Conservation (phyloP, 2,113 vertebrate species). For the Archocentrus centrarchus region DNA sequence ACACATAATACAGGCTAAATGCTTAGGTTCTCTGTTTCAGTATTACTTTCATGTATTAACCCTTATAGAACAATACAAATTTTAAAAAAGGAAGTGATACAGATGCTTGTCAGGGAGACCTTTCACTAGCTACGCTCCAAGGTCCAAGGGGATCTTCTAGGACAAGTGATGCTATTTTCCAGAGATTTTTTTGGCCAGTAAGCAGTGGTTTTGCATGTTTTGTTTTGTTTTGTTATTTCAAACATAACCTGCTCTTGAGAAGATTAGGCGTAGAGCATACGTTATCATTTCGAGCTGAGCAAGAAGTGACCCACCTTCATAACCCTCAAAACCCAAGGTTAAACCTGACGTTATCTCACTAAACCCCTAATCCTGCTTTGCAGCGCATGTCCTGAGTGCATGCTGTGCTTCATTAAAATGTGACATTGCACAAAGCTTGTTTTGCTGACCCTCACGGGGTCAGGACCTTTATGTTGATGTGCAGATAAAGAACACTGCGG, state of each 20-base stretch:
- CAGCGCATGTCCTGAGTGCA: neutral
- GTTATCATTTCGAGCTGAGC: neutral
- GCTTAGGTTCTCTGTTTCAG: neutral
- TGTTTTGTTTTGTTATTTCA: neutral
- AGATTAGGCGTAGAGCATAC: neutral
- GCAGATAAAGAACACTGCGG: neutral
- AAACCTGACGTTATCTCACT: neutral
- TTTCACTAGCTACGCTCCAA: fast-evolving
- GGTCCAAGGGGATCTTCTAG: neutral
- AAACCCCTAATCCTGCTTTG: neutral
- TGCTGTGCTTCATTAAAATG: neutral
- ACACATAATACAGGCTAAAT: neutral
- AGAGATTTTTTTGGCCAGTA: neutral
- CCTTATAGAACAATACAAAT: neutral
- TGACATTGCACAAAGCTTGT: neutral
- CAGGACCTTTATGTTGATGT: constrained; percentile 16
- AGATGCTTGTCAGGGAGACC: neutral
- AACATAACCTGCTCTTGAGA: neutral
- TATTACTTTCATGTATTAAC: neutral
- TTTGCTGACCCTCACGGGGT: neutral
- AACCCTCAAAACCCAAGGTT: neutral
- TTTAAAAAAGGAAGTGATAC: neutral
- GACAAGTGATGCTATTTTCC: neutral
- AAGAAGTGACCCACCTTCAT: neutral
- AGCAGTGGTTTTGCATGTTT: neutral